Base-by-base conservation (phyloP, 2,113 vertebrate genomes). In the Steatornis caripensis region DNA sequence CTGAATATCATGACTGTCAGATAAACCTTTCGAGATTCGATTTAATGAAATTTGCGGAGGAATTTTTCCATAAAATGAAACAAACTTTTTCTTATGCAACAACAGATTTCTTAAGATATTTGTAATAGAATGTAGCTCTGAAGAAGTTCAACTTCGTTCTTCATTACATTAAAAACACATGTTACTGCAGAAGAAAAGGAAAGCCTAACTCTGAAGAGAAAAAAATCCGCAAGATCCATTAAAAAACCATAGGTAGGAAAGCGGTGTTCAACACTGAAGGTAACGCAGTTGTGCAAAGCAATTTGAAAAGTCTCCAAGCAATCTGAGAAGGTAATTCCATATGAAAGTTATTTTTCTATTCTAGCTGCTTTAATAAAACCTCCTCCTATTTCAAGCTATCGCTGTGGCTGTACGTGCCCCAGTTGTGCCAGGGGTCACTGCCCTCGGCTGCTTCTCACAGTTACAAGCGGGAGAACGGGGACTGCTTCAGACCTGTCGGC, bases 61-160 rank as follows among this genome's bases (percentile, higher is more conserved):
- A 96, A 32, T 77, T 66, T 49, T 62, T 70, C 83, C 76, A 26
- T 60, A 75, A 95, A 96, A 83, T 1, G 10, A 53, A 87, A 87
- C 58, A 27, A 83, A 29, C 37, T n/a, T 77, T 48, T 93, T 43
- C 64, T 88, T 72, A 53, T 1, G 0, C 24, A 91, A 77, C 6
- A 51, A 46, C 17, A 92, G 68, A 78, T 76, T 84, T 90, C 75
- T 84, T 70, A 84, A 48, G 34, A 10, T 87, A 93, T 83, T 53
- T 76, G 83, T 54, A 71, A 84, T 2, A 18, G 61, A 70, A 15
- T 34, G 76, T 6, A 83, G 45, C 66, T 89, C 76, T 79, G 74
- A 96, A 97, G 81, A 45, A 85, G 54, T 74, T 93, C 87, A 91
- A 49, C 48, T 89, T 78, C 54, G 37, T 81, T 94, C 77, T 66